A percentile compares a stretch with the other conserved stretches of the same genome.
These are phyloP conservation scores for Pristionchus fissidentatus DNA, from an alignment of 2,888 invertebrate genomes.

Conservation along the genomic window DNA sequence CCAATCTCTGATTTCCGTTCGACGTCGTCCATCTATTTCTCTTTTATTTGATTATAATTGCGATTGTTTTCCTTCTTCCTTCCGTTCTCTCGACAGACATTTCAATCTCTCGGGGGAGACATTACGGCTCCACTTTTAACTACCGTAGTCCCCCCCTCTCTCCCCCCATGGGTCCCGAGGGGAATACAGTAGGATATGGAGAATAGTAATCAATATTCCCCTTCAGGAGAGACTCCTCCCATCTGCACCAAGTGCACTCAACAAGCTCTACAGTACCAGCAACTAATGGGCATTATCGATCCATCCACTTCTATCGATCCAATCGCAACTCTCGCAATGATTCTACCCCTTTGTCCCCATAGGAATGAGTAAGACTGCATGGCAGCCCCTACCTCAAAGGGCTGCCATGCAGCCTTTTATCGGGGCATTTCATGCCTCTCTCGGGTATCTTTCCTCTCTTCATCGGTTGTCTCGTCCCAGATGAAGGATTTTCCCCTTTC, in stretches of 20 bases:
- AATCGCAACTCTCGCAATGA: conserved; percentile 58
- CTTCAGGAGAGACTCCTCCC: conserved; percentile 4
- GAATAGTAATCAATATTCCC: conserved; percentile 6
- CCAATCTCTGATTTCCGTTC: conserved; percentile 8
- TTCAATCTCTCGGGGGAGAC: conserved; percentile 17
- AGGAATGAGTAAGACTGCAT: background rate
- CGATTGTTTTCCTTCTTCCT: conserved; percentile 39
- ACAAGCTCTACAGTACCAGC: conserved; percentile 62
- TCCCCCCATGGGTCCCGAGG: conserved; percentile 4
- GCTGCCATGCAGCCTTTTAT: background rate
- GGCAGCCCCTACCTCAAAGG: background rate
- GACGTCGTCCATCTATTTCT: conserved; percentile 15
- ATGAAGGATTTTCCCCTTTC: background rate
- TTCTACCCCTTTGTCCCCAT: conserved; percentile 51
- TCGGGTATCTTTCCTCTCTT: background rate
- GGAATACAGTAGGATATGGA: background rate
- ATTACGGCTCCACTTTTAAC: background rate
- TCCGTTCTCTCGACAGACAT: conserved; percentile 13
- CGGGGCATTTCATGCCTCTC: background rate
- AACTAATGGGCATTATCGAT: conserved; percentile 60
- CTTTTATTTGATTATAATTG: conserved; percentile 46
- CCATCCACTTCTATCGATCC: conserved; percentile 57
- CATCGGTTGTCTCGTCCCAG: background rate
- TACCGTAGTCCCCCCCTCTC: conserved; percentile 14
- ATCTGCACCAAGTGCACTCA: conserved; percentile 58